These are phyloP conservation scores for Eurystomus gularis DNA, from an alignment of 2,113 vertebrate genomes.

Conservation along the genomic window DNA sequence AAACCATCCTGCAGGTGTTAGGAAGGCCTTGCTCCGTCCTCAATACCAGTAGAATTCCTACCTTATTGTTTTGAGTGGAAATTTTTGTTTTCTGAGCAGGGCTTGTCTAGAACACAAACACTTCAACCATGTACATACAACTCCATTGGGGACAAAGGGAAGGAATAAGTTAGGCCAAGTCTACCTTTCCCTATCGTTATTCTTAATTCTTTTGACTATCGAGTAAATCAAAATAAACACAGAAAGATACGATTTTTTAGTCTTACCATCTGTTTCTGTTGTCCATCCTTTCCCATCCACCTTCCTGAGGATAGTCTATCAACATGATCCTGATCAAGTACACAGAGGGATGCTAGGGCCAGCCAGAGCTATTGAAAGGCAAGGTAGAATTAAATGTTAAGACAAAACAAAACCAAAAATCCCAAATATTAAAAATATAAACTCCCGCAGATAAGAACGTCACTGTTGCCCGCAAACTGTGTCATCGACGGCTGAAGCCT, in stretches of 20 bases:
- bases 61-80: background rate
- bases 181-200: background rate
- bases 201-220: background rate
- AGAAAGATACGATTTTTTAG: background rate
- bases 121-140: background rate
- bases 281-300: constrained; percentile 99
- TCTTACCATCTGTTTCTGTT: constrained; percentile 98
- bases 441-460: background rate
- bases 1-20: background rate
- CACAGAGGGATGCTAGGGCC: constrained; percentile 94
- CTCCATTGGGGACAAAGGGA: background rate
- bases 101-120: background rate
- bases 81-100: background rate
- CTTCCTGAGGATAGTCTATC: constrained; percentile 95
- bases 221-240: background rate
- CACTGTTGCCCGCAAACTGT: background rate
- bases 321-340: constrained; percentile 97
- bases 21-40: background rate
- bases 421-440: background rate
- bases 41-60: background rate
- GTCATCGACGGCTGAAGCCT: background rate
- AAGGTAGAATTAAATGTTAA: background rate
- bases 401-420: background rate
- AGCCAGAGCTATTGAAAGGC: constrained; percentile 86
- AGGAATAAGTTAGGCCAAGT: background rate